Conservation (phyloP, 1,140 invertebrate genomes). For the Drosophila sp. region DNA sequence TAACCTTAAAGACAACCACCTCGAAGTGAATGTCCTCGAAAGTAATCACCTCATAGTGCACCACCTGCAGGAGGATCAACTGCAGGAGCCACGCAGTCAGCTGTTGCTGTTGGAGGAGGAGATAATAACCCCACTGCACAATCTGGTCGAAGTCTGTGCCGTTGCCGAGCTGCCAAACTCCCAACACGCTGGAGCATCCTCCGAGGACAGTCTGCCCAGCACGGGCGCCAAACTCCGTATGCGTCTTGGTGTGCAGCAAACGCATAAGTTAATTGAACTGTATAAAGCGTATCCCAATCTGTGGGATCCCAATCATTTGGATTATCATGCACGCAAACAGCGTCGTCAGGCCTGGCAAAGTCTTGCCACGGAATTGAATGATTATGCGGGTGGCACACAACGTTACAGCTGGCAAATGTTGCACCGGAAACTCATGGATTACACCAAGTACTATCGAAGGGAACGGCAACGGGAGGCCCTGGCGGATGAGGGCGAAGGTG, state of each 20-base stretch:
- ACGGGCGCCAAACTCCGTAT: constrained; percentile 8
- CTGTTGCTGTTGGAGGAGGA: constrained; percentile 1
- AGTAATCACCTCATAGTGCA: too few species aligned
- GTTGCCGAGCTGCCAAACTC: neutral
- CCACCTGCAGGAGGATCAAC: neutral
- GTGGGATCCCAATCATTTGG: constrained; percentile 76
- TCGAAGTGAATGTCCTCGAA: neutral
- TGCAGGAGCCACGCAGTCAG: neutral
- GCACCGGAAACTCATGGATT: constrained; percentile 75
- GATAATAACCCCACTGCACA: constrained; percentile 6
- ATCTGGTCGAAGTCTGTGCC: constrained; percentile 15
- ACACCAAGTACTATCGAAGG: constrained; percentile 67
- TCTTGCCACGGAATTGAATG: constrained; percentile 58
- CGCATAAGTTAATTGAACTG: constrained; percentile 52
- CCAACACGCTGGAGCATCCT: neutral
- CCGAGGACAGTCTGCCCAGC: neutral
- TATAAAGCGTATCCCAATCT: constrained; percentile 63
- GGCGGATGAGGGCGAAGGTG: constrained; percentile 2
- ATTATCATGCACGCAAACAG: constrained; percentile 54
- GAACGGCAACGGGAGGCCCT: constrained; percentile 45
- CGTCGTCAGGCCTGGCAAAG: constrained; percentile 65
- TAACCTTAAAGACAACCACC: too few species aligned
- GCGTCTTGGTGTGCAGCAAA: constrained; percentile 50
- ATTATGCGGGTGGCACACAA: neutral
- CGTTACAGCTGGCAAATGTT: constrained; percentile 61